Base-by-base conservation (phyloP, 2,113 vertebrate species). In the Dipodomys spectabilis region DNA sequence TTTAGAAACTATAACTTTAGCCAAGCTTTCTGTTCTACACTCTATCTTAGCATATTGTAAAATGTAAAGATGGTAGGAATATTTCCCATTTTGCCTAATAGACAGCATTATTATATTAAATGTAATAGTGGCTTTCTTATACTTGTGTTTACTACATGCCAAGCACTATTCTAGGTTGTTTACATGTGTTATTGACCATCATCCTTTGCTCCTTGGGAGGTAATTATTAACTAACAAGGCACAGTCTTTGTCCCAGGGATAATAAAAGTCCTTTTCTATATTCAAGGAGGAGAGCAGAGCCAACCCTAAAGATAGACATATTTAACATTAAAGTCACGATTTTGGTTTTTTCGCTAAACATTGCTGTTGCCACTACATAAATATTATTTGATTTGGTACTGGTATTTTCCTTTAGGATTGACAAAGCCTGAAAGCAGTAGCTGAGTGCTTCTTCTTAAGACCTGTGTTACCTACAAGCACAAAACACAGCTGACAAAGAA, bases 1-100 rank as follows among this genome's bases (percentile, higher is more conserved):
- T 85, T 80, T 85, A 44, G 32, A 93, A 94, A 92, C 60, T 39
- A 69, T 32, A 88, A 23, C 19, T 90, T 90, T 75, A 39, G 2
- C 71, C 6, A 57, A 60, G 7, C 30, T 77, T 86, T 80, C 78
- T 81, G 71, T 22, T 4, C 49, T 90, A 1, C 8, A 49, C 12
- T 92, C 15, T 82, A 67, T 64, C 19, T 65, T 75, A 27, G 32
- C 30, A 86, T 75, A 28, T n/a, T 7, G 0, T 35, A 74, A 87
- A 80, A 95, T 80, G 32, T 84, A 9, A 94, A 67, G 81, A 82
- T 45, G 45, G 28, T 62, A 8, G 57, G 68, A 85, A 39, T 57
- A 84, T 25, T 71, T 7, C 53, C 72, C 7, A 87, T 19, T 91
- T 86, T 92, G 0, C 45, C 74, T 84, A 91, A 77, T 30, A 10